Evolutionary conservation across 2,888 invertebrate genomes (phyloP).

Genomic region (Drosophila conformis): DNA sequence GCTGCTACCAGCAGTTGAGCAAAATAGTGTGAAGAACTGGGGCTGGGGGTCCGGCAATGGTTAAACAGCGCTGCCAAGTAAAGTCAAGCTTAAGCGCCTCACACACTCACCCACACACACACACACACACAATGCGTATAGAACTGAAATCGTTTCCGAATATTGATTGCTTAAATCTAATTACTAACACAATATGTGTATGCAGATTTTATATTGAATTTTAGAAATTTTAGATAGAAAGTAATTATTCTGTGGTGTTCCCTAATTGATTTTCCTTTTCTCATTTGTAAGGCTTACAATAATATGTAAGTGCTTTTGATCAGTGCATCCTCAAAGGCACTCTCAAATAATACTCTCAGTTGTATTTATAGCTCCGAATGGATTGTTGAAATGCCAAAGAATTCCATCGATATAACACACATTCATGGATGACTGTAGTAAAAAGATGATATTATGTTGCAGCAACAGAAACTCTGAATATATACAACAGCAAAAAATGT

Average conservation of each 20-base stretch:
- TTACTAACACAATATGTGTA: background rate
- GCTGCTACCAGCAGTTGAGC: background rate
- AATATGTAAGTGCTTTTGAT: background rate
- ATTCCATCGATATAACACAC: no score
- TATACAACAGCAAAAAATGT: background rate
- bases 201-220: background rate
- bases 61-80: conserved; percentile 13
- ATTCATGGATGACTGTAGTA: background rate
- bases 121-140: background rate
- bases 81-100: conserved; percentile 40
- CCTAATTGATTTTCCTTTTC: background rate
- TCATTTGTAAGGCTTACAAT: background rate
- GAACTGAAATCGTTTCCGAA: background rate
- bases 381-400: background rate
- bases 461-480: background rate
- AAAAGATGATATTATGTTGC: background rate
- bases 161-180: conserved; percentile 1
- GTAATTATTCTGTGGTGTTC: background rate
- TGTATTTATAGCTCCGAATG: background rate
- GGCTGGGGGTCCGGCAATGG: background rate
- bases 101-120: conserved; percentile 6
- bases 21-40: background rate
- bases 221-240: background rate
- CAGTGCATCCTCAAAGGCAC: background rate
- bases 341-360: background rate